Conservation (phyloP, 53 echinoderm and acorn worm species). For the Astropecten irregularis region DNA sequence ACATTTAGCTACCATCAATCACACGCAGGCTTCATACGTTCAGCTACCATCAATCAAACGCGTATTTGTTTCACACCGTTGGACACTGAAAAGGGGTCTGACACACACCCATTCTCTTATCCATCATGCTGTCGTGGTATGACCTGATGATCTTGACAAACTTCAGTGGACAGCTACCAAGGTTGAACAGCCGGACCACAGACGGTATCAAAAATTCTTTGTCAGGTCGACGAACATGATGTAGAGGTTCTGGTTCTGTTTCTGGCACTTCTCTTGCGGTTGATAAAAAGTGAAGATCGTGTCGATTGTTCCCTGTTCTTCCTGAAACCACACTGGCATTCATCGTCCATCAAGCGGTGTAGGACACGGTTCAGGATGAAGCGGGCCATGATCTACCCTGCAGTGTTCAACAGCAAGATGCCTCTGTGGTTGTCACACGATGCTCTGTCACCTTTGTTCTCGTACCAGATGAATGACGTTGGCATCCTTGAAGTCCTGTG, state of each 20-base stretch:
- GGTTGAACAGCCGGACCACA: slow-evolving; percentile 17
- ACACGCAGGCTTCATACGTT: too few relatives aligned
- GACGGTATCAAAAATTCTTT: slow-evolving; percentile 26
- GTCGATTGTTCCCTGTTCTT: not conserved
- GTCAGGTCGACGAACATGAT: slow-evolving; percentile 18
- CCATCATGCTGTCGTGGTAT: slow-evolving; percentile 14
- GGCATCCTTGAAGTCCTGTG: slow-evolving; percentile 21
- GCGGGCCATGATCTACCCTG: slow-evolving; percentile 27
- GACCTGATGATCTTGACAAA: slow-evolving; percentile 15
- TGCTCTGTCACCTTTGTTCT: slow-evolving; percentile 22
- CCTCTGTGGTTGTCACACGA: slow-evolving; percentile 18
- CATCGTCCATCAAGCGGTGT: not conserved
- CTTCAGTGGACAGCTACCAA: slow-evolving; percentile 32
- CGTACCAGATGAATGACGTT: slow-evolving; percentile 3
- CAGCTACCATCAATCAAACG: too few relatives aligned
- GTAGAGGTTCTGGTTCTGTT: slow-evolving; percentile 35
- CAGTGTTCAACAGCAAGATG: not conserved
- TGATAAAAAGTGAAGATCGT: slow-evolving; percentile 22
- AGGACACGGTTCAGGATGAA: slow-evolving; percentile 9
- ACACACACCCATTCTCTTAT: not conserved
- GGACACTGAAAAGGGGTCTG: slow-evolving; percentile 12
- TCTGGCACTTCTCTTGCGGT: not conserved
- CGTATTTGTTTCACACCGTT: slow-evolving; percentile 19
- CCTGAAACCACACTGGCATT: slow-evolving; percentile 32
- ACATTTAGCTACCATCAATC: too few relatives aligned